Evolutionary conservation across 2,113 vertebrate species (phyloP), one percentile per base, ranked within the genome.

Genomic region (Vulpes vulpes): DNA sequence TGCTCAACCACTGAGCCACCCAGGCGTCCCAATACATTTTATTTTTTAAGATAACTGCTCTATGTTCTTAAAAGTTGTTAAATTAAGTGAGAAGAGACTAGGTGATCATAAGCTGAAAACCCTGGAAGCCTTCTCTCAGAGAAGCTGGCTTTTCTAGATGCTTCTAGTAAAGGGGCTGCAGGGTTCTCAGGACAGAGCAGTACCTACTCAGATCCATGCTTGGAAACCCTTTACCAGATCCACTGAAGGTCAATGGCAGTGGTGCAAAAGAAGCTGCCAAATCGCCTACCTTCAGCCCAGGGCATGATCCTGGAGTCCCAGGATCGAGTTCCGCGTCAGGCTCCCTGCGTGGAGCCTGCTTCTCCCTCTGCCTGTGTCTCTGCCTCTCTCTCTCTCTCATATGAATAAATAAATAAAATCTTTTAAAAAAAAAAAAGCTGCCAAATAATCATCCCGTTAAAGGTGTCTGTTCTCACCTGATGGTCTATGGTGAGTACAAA

Each of bases 241-340:
- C 1, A 11, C 1, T 17, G 11, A 59, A 6, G 27, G 27, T 27
- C 11, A 10, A 22, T 27, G 14, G 20, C 15, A 1, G 5, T 2
- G 27, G n/a, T 15, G 2, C 15, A 4, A n/a, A 22, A 64, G 3
- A 16, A 7, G 43, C 14, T 19, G 10, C 78, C 64, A 16, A 25
- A 43, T 43, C 7, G 43, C 43, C 43, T 43, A 43, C 43, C 43
- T 43, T 43, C 43, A 43, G 43, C 43, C 43, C 43, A 43, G 43
- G 43, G 43, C 43, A 43, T 43, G 43, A 43, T 43, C 43, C 6
- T 43, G 43, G 43, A 43, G 43, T 43, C 43, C 43, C 43, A 43
- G 43, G 43, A 43, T 43, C 43, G 43, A 43, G 43, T 43, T 43
- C 43, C 43, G 7, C 43, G 43, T 43, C 43, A 43, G 43, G 43